phyloP scores from a whole-genome alignment of 2,797 vertebrate species.

The Spea hammondii region DNA sequence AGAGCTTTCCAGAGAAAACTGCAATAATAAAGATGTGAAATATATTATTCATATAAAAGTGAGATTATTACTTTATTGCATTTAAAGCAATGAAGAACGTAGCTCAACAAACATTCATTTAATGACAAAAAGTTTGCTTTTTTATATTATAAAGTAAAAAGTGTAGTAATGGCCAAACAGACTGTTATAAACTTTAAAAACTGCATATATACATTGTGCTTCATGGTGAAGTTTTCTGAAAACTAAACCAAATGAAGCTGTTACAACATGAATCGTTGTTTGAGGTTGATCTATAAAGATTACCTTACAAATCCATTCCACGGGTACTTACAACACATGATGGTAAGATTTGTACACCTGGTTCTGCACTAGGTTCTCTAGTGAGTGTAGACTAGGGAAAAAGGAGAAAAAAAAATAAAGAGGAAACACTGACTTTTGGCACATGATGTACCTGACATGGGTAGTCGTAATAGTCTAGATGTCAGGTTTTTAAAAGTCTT shows the following conservation, averaged over 20 bases:
- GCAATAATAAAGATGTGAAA: conserved; percentile 99
- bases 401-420: conserved; percentile 65
- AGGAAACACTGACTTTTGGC: conserved; percentile 78
- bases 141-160: conserved; percentile 99
- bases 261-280: conserved; percentile 95
- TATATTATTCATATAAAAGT: conserved; percentile 99
- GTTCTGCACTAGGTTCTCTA: conserved; percentile 89
- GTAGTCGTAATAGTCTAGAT: conserved; percentile 77
- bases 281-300: conserved; percentile 95
- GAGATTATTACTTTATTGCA: conserved; percentile 99
- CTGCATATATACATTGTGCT: conserved; percentile 99
- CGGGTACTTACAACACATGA: conserved; percentile 98
- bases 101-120: conserved; percentile 99
- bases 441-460: conserved; percentile 85
- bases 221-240: conserved; percentile 94
- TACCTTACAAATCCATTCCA: conserved; percentile 96
- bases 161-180: conserved; percentile 99
- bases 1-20: conserved; percentile 98
- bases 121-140: conserved; percentile 98
- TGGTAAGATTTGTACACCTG: conserved; percentile 99
- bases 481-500: conserved; percentile 88
- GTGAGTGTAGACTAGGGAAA: conserved; percentile 85
- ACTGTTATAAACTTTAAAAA: conserved; percentile 99
- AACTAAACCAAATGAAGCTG: conserved; percentile 96
- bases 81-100: conserved; percentile 99